Conservation (phyloP, 1,140 invertebrate genomes). For the Tetramorium alpestre region DNA sequence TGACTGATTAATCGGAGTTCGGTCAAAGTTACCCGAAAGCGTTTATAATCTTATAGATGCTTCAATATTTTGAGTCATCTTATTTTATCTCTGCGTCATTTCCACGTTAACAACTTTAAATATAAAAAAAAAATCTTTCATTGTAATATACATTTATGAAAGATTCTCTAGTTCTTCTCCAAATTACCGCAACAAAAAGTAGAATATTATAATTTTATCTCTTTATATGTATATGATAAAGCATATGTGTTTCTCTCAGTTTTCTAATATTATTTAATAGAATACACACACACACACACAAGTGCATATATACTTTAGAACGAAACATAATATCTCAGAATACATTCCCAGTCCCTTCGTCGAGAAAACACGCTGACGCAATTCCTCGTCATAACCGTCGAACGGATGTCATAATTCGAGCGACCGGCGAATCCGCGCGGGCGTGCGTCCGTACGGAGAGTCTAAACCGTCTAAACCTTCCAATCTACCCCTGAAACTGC, state of each 20-base stretch:
- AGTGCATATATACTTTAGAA: neutral
- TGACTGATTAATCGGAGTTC: neutral
- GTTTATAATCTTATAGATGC: neutral
- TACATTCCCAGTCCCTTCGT: neutral
- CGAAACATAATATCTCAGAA: neutral
- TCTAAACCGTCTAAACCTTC: constrained; percentile 47
- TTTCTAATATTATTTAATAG: neutral
- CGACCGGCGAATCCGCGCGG: neutral
- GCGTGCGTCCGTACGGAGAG: neutral
- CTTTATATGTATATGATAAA: neutral
- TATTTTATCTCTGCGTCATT: too few species aligned
- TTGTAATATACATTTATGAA: neutral
- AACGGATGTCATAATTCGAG: constrained; percentile 19
- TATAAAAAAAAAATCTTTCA: too few species aligned
- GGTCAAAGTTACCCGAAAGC: neutral
- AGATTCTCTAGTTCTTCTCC: neutral
- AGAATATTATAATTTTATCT: neutral
- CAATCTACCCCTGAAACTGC: constrained; percentile 33
- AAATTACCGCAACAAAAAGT: neutral
- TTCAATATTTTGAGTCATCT: too few species aligned
- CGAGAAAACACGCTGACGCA: neutral
- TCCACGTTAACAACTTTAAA: too few species aligned
- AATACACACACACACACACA: neutral
- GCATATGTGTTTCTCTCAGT: neutral
- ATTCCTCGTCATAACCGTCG: neutral